A percentile compares a stretch with the other conserved stretches of the same genome.
These are phyloP conservation scores for Melanotaenia boesemani DNA, from an alignment of 2,797 vertebrate genomes.

Conservation along the genomic window DNA sequence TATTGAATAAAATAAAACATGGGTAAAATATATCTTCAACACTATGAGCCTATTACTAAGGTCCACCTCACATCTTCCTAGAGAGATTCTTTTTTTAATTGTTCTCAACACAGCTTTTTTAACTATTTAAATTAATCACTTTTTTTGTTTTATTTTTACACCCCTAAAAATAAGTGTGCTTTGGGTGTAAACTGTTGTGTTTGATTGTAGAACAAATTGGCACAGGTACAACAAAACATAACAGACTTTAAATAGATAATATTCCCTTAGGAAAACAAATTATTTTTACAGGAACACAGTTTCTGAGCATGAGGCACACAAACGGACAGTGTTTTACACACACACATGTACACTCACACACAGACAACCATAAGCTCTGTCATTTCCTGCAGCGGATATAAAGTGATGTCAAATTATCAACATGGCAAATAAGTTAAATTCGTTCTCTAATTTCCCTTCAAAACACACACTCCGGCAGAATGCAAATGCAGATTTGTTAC, in stretches of 20 bases:
- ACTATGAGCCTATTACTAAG: not conserved
- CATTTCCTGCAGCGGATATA: constrained; percentile 79
- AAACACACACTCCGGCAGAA: constrained; percentile 34
- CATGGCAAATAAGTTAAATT: constrained; percentile 71
- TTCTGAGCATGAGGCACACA: not conserved
- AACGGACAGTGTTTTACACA: not conserved
- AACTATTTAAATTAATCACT: no score
- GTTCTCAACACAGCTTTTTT: no score
- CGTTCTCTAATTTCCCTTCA: constrained; percentile 74
- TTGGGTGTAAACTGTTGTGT: not conserved
- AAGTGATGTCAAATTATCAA: constrained; percentile 74
- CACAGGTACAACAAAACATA: not conserved
- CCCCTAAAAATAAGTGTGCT: not conserved
- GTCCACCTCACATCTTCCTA: not conserved
- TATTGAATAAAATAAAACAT: not conserved
- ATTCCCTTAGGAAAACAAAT: not conserved
- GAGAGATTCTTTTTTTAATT: no score
- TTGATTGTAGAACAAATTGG: not conserved
- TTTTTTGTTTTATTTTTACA: not conserved
- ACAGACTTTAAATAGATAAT: not conserved
- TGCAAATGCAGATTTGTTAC: constrained; percentile 47
- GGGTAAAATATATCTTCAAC: not conserved
- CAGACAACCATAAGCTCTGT: constrained; percentile 55
- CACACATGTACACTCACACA: constrained; percentile 11
- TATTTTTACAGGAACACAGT: constrained; percentile 9